Evolutionary conservation across 2,888 invertebrate species (phyloP), one percentile per base, ranked within the genome.

Genomic region (Cremastinae sp.): DNA sequence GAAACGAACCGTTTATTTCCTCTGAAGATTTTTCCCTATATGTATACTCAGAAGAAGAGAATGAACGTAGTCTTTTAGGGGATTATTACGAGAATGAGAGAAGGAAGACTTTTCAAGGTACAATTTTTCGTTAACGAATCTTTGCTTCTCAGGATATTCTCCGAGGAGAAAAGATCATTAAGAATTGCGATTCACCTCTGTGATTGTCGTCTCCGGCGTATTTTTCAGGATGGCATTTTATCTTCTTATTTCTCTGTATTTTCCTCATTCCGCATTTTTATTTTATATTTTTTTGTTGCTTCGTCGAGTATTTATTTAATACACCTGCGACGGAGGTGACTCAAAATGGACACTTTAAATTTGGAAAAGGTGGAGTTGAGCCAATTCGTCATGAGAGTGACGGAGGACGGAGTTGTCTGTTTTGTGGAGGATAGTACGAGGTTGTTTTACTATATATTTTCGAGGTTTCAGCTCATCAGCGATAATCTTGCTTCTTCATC

Each of bases 341-440:
- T 28, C 5, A 28, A n/a, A n/a, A 28, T 28, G 28, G 28, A 28
- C 28, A 28, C 2, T 28, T n/a, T 20, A 22, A 28, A 53, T 43
- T 47, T 55, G 8, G 62, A 62, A 14, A n/a, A 37, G 37, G 39
- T 12, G 12, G 12, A 2, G 28, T 28, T 28, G 28, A 28, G 28
- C 28, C 28, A 28, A 72, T 65, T 35, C 10, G 39, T 64, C 64
- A 70, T 49, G 2, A 12, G 49, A 14, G 20, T 74, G 69, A 74
- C 64, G 64, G 18, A 28, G 22, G 43, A 43, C 43, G n/a, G 39
- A 35, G 49, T 49, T 51, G 43, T 37, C 56, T 20, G 43, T 37
- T 64, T 20, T 10, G 20, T 16, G 12, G 66, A 66, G n/a, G n/a
- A 41, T 59, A 37, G 12, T 35, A 43, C 16, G 62, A 28, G 28